These are phyloP conservation scores for Drosophila bocki DNA, from an alignment of 1,140 invertebrate genomes.

Conservation along the genomic window DNA sequence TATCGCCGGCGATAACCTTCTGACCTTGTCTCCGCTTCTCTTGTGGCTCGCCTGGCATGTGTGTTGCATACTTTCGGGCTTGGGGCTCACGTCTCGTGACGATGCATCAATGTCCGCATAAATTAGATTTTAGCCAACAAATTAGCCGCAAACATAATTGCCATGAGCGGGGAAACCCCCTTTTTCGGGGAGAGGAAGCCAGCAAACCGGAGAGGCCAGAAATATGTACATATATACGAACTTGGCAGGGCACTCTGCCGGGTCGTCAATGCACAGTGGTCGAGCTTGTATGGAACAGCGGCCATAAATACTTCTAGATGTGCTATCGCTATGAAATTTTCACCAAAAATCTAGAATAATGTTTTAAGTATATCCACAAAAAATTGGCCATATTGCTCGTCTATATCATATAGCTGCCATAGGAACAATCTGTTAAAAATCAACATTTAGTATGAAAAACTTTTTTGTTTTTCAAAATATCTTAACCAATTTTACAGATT, in stretches of 20 bases:
- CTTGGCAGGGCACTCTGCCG: conserved; percentile 10
- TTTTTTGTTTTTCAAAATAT: too few relatives aligned
- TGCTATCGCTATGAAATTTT: too few relatives aligned
- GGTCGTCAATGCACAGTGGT: background rate
- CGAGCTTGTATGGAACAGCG: too few relatives aligned
- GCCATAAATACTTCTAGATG: too few relatives aligned
- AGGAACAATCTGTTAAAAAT: too few relatives aligned
- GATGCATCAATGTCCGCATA: conserved; percentile 57
- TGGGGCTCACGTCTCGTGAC: conserved; percentile 18
- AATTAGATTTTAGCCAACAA: conserved; percentile 40
- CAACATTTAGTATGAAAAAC: too few relatives aligned
- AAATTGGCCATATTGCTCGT: too few relatives aligned
- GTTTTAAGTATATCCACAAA: too few relatives aligned
- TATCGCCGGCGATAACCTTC: conserved; percentile 43
- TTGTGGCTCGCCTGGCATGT: background rate
- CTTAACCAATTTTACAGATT: too few relatives aligned
- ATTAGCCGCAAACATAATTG: conserved; percentile 58
- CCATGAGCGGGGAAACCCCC: conserved; percentile 18
- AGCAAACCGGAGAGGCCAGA: conserved; percentile 5
- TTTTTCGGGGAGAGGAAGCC: background rate
- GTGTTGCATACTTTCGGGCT: conserved; percentile 45
- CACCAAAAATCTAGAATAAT: too few relatives aligned
- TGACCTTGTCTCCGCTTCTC: conserved; percentile 18
- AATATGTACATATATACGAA: background rate
- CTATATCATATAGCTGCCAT: too few relatives aligned